Base-by-base conservation (phyloP, 30 jellyfish, hydroid and myxozoan genomes). In the Turritopsis rubra region DNA sequence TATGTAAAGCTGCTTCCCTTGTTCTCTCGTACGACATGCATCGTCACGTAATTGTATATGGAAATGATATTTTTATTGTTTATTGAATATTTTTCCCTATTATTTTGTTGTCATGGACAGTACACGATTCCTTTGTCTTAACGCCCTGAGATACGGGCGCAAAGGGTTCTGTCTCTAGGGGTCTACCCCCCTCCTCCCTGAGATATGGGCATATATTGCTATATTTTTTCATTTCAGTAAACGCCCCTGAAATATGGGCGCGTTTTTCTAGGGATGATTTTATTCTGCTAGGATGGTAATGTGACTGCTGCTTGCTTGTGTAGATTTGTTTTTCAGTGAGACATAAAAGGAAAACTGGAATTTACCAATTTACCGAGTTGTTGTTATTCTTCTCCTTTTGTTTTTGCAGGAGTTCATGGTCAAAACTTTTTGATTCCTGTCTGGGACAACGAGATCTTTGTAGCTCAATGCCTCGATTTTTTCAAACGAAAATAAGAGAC, bases 231-330 rank as follows among this genome's bases (percentile, higher is more conserved):
- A 41, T 41, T 41, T 41, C 60, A 5, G 60, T 3, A 41, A 41
- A 13, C 60, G 60, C 77, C 77, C 77, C 77, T 68, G 77, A 68
- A 68, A 68, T 68, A 68, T 19, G 77, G 77, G 77, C 13, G 60
- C 60, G 60, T 13, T 41, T 41, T n/a, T 41, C 60, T 13, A 41
- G 60, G 60, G 13, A 41, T 41, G 60, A 41, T 41, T 41, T 41
- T 41, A 41, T 41, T 41, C 13, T 41, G 60, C 60, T 41, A 41
- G 60, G 60, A 41, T 41, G 60, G 60, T 41, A 41, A n/a, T n/a
- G n/a, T n/a, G n/a, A n/a, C n/a, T n/a, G n/a, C n/a, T n/a, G n/a
- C n/a, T 41, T 41, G 60, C 60, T 41, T 41, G 60, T 41, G 60
- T 41, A 41, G 60, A 41, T 41, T 41, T 41, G 60, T 41, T 41